phyloP scores from a whole-genome alignment of 1,140 invertebrate genomes.

The Nasonia longicornis region DNA sequence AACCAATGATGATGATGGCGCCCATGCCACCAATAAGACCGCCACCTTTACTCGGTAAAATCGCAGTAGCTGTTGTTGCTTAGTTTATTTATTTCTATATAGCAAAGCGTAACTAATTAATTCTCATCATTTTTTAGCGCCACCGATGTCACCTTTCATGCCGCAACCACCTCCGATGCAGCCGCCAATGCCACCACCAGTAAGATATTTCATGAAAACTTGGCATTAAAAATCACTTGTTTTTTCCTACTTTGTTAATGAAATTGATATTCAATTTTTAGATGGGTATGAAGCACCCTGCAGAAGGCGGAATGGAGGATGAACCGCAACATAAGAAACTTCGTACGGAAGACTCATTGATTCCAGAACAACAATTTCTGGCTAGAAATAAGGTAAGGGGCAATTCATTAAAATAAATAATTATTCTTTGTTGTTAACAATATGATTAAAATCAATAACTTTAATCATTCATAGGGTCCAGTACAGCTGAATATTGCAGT shows the following conservation, averaged over 20 bases:
- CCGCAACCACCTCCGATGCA: constrained; percentile 65
- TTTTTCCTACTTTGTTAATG: not conserved
- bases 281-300: constrained; percentile 69
- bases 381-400: constrained; percentile 72
- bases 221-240: constrained; percentile 9
- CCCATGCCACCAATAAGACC: constrained; percentile 76
- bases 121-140: constrained; percentile 59
- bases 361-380: constrained; percentile 89
- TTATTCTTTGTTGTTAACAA: not conserved
- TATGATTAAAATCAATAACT: not conserved
- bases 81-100: constrained; percentile 16
- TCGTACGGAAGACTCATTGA: constrained; percentile 91
- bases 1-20: constrained; percentile 78
- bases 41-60: constrained; percentile 65
- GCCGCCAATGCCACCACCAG: constrained; percentile 59
- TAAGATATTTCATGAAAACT: constrained; percentile 47
- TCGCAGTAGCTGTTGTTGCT: not conserved
- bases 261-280: constrained; percentile 44
- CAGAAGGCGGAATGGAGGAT: constrained; percentile 73
- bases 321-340: constrained; percentile 90
- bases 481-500: constrained; percentile 84
- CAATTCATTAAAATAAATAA: constrained; percentile 10
- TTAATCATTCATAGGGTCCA: constrained; percentile 71
- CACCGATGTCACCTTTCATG: constrained; percentile 69
- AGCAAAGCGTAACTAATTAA: not conserved